Base-by-base conservation (phyloP, 1,140 invertebrate genomes). In the Globodera rostochiensis region DNA sequence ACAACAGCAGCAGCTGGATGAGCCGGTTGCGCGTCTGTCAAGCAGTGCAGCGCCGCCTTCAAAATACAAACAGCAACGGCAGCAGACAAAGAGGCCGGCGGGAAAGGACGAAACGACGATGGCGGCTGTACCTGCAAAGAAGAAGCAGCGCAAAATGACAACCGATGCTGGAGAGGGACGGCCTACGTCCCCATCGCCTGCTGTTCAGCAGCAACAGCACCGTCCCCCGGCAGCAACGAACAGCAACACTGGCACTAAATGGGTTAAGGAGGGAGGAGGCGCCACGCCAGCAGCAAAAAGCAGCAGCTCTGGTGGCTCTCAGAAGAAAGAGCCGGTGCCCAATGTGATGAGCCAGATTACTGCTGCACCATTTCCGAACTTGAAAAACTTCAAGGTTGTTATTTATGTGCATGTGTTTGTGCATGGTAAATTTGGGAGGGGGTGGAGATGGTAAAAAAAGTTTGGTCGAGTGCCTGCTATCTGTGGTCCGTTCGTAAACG, bases 1-100 rank as follows among this genome's bases (percentile, higher is more conserved):
- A 77, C 57, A 45, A 7, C 45, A 47, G 57, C 60, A 36, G 73
- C 74, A 81, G 53, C 57, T 3, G 13, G 19, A 64, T 64, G 57
- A 64, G 5, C 80, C 80, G 25, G 53, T 81, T 15, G 76, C 49
- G n/a, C 19, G 80, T 15, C 57, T 81, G 50, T 81, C 80, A 4
- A 81, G 80, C 60, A 66, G 50, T 80, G 80, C 50, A 64, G 80
- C 80, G 8, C 80, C 80, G 45, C 80, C 80, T 46, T 81, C 80
- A 36, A 81, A 81, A 73, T 81, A 64, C 19, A 81, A 81, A 60
- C 74, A 76, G 66, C 74, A 76, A 21, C 50, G 66, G 66, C 45
- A 60, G 36, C 53, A 45, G 74, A 76, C 57, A 49, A 76, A 76
- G 15, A 46, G 66, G 53, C 57, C 57, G n/a, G 15, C 50, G 13